Evolutionary conservation across 2,888 invertebrate genomes (phyloP), one percentile per base, ranked within the genome.

Genomic region (Penaeus monodon): DNA sequence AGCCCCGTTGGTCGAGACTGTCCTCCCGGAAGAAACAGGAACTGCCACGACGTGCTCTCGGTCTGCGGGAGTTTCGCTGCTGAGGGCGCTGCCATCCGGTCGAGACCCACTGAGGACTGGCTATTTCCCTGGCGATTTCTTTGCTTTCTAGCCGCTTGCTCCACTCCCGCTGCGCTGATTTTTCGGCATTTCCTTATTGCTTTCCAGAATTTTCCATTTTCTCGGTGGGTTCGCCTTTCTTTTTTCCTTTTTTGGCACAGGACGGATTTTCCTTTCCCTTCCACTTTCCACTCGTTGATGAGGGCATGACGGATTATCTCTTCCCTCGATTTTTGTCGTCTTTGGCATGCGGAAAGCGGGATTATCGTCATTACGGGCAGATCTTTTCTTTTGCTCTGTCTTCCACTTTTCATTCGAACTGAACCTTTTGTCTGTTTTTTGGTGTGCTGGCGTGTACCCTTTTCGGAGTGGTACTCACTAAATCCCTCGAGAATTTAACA

Each of bases 271-370:
- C n/a, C n/a, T n/a, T n/a, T n/a, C n/a, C n/a, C n/a, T n/a, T n/a
- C n/a, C n/a, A 86, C 82, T 82, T 78, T 82, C 86, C 86, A 86
- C 27, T 86, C 82, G 1, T 49, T 44, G 10, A 86, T 22, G 17
- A n/a, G n/a, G 86, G 86, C 86, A 86, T 86, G 49, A 49, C 14
- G 14, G 49, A 49, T 49, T 49, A 10, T 2, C 49, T 49, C 49
- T 49, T n/a, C n/a, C n/a, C n/a, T n/a, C n/a, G n/a, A n/a, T n/a
- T 49, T 49, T 49, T 49, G 14, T 49, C 49, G 49, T 6, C 49
- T 49, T 49, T 49, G 49, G 14, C 12, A 49, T 49, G 49, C 14
- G 49, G 12, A 10, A 49, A 6, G 14, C 49, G 49, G 49, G 49
- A 49, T 14, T 49, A 49, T 49, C 12, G 14, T 1, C 14, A 10